Percentiles rank a stretch among this genome's conserved stretches.
phyloP scores from a whole-genome alignment of 2,797 vertebrate species.

The Cetoscarus ocellatus region DNA sequence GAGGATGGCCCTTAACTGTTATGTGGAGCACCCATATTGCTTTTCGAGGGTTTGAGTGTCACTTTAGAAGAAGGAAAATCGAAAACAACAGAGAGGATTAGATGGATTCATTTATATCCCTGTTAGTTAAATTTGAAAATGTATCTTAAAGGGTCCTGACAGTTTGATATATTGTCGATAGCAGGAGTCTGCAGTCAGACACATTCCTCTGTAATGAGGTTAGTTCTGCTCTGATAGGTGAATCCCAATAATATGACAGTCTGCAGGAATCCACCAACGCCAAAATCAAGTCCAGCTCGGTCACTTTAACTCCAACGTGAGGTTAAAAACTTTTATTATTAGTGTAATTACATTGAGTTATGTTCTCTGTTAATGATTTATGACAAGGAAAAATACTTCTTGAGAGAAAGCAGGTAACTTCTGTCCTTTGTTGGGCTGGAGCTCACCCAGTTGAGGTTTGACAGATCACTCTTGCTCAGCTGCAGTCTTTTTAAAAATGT shows the following conservation, averaged over 20 bases:
- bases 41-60: constrained; percentile 57
- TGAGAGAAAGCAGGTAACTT: constrained; percentile 29
- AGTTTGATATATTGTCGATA: constrained; percentile 42
- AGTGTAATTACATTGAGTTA: background rate
- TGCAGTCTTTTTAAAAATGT: constrained; percentile 36
- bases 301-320: constrained; percentile 12
- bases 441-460: constrained; percentile 39
- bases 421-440: constrained; percentile 41
- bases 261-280: constrained; percentile 29
- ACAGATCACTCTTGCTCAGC: constrained; percentile 45
- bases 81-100: constrained; percentile 48
- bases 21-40: constrained; percentile 45
- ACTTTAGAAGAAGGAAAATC: constrained; percentile 43
- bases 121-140: constrained; percentile 29
- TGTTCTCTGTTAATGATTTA: constrained; percentile 7
- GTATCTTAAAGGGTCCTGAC: constrained; percentile 46
- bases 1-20: constrained; percentile 56
- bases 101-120: constrained; percentile 54
- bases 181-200: constrained; percentile 44
- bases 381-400: background rate
- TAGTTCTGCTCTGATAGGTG: constrained; percentile 71
- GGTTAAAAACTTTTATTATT: background rate
- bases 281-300: constrained; percentile 14
- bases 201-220: constrained; percentile 80
- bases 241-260: constrained; percentile 41